phyloP scores from a whole-genome alignment of 2,113 vertebrate species.

The Urocitellus parryii region DNA sequence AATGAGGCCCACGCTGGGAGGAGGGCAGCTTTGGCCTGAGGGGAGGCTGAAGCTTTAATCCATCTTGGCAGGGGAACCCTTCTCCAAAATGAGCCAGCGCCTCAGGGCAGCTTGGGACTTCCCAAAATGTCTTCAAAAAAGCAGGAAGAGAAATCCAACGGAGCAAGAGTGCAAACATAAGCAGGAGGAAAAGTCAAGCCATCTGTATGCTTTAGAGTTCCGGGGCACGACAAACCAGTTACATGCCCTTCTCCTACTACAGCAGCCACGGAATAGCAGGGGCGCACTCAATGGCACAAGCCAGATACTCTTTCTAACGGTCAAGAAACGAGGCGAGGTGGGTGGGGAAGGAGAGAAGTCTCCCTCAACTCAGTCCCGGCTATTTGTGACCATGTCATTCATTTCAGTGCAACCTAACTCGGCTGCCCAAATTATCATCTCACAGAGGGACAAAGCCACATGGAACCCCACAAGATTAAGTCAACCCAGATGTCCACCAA shows the following conservation, averaged over 20 bases:
- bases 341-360: fast-evolving
- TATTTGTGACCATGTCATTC: background rate
- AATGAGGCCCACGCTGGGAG: fast-evolving
- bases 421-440: background rate
- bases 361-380: fast-evolving
- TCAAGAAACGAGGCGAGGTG: too few species aligned
- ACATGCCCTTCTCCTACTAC: fast-evolving
- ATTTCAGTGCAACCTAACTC: background rate
- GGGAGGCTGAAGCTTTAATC: background rate
- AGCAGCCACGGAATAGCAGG: background rate
- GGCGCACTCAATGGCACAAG: background rate
- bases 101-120: background rate
- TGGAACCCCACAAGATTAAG: background rate
- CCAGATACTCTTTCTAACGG: background rate
- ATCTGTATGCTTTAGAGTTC: background rate
- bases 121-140: too few species aligned
- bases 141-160: background rate
- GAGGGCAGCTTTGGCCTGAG: background rate
- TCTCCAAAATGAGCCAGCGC: background rate
- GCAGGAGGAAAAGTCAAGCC: background rate
- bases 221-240: background rate
- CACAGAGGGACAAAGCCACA: background rate
- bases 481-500: background rate
- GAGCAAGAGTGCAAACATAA: background rate
- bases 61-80: background rate